Conservation (phyloP, 1,140 invertebrate genomes). For the Pentalonia nigronervosa region DNA sequence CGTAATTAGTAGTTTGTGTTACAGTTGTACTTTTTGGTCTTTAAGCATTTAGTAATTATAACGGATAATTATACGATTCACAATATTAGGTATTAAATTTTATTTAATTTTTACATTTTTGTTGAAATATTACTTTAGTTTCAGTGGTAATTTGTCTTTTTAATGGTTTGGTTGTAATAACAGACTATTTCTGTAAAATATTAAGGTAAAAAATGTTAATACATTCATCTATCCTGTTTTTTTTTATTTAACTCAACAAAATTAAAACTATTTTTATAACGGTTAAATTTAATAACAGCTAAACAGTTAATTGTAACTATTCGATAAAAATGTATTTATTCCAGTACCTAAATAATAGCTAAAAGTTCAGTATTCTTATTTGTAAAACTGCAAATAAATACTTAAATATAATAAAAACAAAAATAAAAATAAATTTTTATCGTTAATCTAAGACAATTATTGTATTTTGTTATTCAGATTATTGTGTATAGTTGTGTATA, state of each 20-base stretch:
- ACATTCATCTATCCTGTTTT: not conserved
- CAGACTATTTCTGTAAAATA: not conserved
- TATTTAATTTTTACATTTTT: not conserved
- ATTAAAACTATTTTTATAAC: not conserved
- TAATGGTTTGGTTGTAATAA: not conserved
- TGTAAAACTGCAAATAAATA: too few relatives aligned
- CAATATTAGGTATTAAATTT: not conserved
- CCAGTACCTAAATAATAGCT: too few relatives aligned
- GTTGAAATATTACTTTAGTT: not conserved
- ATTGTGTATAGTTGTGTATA: not conserved
- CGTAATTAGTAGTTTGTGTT: not conserved
- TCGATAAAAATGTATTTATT: too few relatives aligned
- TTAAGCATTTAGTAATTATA: not conserved
- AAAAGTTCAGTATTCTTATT: too few relatives aligned
- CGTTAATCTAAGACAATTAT: not conserved
- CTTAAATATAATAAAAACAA: not conserved
- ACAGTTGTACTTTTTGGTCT: not conserved
- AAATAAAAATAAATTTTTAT: not conserved
- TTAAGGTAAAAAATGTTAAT: not conserved
- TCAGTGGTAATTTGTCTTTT: not conserved
- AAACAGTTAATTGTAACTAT: not conserved
- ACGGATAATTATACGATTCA: not conserved
- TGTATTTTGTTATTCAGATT: not conserved
- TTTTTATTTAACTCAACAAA: not conserved
- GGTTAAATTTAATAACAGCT: not conserved